Evolutionary conservation across 1,140 invertebrate species (phyloP), one percentile per base, ranked within the genome.

Genomic region (Dendrolimus punctatus): DNA sequence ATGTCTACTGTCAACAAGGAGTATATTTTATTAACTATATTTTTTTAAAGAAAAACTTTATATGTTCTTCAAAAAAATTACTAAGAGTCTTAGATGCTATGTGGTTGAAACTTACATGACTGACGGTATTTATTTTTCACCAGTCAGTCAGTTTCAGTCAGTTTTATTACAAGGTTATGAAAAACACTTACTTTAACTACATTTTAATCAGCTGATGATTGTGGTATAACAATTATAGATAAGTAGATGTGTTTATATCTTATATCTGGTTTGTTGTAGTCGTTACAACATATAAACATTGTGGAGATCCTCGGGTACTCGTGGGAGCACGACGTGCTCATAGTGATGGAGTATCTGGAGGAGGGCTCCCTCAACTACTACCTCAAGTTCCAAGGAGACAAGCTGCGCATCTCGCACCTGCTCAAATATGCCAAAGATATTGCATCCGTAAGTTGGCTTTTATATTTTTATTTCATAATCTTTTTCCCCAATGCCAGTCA

Each of bases 321-420:
- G 8, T 90, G 93, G 60, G 91, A 94, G 46, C 69, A 76, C 46
- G 71, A 94, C 60, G 90, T 93, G 8, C 91, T 92, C 55, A 88
- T 97, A 51, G 92, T 97, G 0, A 97, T 97, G 95, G 95, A 98
- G 80, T 97, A 92, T 72, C 87, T 97, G 2, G 91, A 92, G 53
- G 91, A 93, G 58, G 94, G 95, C 7, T 96, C 95, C 0, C 88
- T 98, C 9, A 89, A 93, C 61, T 91, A 91, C 66, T 96, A 96
- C 73, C 85, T 98, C 45, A 90, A 91, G 58, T 93, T 92, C 46
- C 88, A 93, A 68, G 88, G 89, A 2, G 91, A 93, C 53, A 89
- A 85, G 57, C 78, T 94, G 4, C 87, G 89, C 6, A 88, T 89
- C 42, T 89, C 89, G 49, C 91, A 90, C 65, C 73, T 96, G 38